phyloP scores from a whole-genome alignment of 1,140 invertebrate species.

The Brachionus koreanus region DNA sequence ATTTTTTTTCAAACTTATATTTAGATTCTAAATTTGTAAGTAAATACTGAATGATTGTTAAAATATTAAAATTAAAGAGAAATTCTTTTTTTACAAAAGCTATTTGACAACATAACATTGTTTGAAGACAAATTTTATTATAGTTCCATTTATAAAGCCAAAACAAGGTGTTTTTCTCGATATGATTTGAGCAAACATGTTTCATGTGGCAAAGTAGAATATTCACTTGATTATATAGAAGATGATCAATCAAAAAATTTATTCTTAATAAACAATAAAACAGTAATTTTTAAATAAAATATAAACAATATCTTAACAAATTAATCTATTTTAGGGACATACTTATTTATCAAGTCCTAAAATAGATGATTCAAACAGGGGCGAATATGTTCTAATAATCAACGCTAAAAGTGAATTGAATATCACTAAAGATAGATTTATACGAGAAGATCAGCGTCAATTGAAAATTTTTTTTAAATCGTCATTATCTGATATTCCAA shows the following conservation, averaged over 20 bases:
- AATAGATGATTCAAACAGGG: not conserved
- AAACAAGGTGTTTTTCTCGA: not conserved
- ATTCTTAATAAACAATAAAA: not conserved
- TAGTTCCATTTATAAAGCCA: not conserved
- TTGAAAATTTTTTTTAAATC: not conserved
- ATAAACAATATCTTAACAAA: not conserved
- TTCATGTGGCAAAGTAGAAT: not conserved
- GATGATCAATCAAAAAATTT: not conserved
- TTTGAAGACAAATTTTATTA: not conserved
- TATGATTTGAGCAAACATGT: not conserved
- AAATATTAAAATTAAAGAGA: no score
- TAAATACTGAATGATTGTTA: not conserved
- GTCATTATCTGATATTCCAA: not conserved
- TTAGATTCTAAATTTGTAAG: not conserved
- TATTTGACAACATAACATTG: not conserved
- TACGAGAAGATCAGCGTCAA: not conserved
- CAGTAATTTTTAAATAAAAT: not conserved
- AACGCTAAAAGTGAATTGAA: not conserved
- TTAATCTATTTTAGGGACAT: not conserved
- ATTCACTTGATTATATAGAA: not conserved
- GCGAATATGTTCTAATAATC: not conserved
- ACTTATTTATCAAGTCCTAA: not conserved
- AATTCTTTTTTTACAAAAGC: no score
- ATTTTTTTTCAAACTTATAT: conserved; percentile 21
- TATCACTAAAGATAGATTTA: not conserved